phyloP scores from a whole-genome alignment of 1,140 invertebrate species.

The Drosophila tsacasi region DNA sequence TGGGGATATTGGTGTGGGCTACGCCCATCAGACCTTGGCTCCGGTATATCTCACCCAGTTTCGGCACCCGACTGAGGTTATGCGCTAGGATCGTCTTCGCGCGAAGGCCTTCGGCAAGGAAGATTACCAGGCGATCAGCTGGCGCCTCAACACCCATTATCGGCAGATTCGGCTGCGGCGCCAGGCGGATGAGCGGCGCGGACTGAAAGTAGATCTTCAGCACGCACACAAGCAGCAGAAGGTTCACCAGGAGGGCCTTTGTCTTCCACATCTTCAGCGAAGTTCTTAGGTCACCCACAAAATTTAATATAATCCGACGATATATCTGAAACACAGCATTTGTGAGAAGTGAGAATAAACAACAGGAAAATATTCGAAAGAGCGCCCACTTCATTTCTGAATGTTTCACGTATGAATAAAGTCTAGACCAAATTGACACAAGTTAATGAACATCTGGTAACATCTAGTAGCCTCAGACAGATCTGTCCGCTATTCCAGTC shows the following conservation, averaged over 20 bases:
- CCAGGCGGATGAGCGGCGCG: conserved; percentile 86
- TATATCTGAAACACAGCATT: conserved; percentile 20
- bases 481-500: not conserved
- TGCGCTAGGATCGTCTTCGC: conserved; percentile 90
- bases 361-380: conserved; percentile 9
- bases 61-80: conserved; percentile 49
- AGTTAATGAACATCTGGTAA: not conserved
- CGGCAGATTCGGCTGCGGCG: conserved; percentile 85
- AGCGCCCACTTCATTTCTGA: conserved; percentile 26
- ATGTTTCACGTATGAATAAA: not conserved
- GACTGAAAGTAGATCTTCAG: conserved; percentile 88
- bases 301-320: conserved; percentile 14
- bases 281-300: not conserved
- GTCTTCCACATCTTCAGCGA: conserved; percentile 71
- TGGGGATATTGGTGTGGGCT: conserved; percentile 95
- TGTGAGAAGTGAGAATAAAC: conserved; percentile 9
- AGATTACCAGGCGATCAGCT: conserved; percentile 91
- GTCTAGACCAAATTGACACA: not conserved
- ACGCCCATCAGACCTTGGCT: conserved; percentile 92
- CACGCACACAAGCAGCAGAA: conserved; percentile 87
- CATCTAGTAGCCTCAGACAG: not conserved
- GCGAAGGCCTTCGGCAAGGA: conserved; percentile 95
- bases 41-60: conserved; percentile 70
- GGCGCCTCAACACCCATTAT: conserved; percentile 85
- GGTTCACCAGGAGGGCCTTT: conserved; percentile 82